A percentile compares a stretch with the other conserved stretches of the same genome.
Conservation (phyloP, 53 echinoderm and acorn worm genomes). For the Astropecten irregularis region DNA sequence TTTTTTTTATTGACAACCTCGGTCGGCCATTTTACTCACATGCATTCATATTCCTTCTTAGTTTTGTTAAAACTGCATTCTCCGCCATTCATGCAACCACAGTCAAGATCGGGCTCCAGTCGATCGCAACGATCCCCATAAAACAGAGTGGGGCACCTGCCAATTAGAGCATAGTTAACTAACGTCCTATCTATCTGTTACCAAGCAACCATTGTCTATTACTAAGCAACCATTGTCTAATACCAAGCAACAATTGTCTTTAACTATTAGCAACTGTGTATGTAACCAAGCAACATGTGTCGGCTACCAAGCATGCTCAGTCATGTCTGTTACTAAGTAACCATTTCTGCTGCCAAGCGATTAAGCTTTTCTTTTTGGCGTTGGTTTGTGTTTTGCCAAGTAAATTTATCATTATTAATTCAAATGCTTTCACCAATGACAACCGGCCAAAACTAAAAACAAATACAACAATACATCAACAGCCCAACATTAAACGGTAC, state of each 20-base stretch:
- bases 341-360: too few relatives aligned
- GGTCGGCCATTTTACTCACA: too few relatives aligned
- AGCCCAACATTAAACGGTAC: neutral
- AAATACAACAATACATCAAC: neutral
- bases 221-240: conserved; percentile 36
- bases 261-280: neutral
- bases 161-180: conserved; percentile 62
- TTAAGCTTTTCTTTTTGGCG: too few relatives aligned
- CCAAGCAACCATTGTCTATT: neutral
- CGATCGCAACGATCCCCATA: conserved; percentile 54
- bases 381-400: too few relatives aligned
- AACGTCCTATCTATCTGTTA: neutral
- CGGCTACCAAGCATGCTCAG: too few relatives aligned
- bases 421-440: neutral
- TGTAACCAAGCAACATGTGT: neutral
- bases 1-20: too few relatives aligned
- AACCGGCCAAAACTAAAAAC: neutral
- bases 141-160: conserved; percentile 71
- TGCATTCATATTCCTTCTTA: conserved; percentile 35
- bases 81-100: conserved; percentile 58
- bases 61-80: conserved; percentile 29
- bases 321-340: too few relatives aligned
- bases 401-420: too few relatives aligned
- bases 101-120: conserved; percentile 49
- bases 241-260: neutral